Conservation (phyloP, 2,888 invertebrate species). For the Itoplectis maculator region DNA sequence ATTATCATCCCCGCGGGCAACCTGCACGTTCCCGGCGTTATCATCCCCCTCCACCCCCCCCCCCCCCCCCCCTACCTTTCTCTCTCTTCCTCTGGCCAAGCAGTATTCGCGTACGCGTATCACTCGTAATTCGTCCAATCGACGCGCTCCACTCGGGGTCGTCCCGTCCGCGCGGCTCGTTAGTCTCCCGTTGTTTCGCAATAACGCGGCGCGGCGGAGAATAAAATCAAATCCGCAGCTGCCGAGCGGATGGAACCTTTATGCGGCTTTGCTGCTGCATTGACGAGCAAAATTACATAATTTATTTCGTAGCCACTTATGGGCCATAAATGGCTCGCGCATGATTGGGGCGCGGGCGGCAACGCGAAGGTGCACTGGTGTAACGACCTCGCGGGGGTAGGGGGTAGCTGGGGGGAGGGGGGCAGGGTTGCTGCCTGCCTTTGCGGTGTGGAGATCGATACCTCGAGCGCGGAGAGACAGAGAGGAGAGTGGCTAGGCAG, state of each 20-base stretch:
- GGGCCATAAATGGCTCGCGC: conserved; percentile 11
- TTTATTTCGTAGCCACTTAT: conserved; percentile 28
- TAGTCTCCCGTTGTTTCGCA: conserved; percentile 80
- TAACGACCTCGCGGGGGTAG: conserved; percentile 61
- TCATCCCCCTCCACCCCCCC: conserved; percentile 32
- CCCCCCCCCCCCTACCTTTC: too few species aligned
- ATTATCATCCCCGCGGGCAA: conserved; percentile 76
- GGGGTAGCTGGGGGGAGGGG: conserved; percentile 49
- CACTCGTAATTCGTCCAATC: conserved; percentile 79
- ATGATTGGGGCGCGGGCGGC: conserved; percentile 23
- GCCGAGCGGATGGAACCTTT: conserved; percentile 63
- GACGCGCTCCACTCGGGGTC: conserved; percentile 60
- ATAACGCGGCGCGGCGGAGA: conserved; percentile 75
- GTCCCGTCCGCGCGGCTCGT: conserved; percentile 72
- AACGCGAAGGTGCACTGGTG: conserved; percentile 66
- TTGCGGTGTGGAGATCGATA: conserved; percentile 60
- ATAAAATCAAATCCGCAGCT: conserved; percentile 61
- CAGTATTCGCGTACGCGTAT: conserved; percentile 68
- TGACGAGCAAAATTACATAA: conserved; percentile 12
- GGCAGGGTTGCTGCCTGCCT: conserved; percentile 3
- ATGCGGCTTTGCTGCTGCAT: conserved; percentile 10
- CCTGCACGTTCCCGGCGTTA: conserved; percentile 54
- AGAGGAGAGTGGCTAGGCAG: conserved; percentile 24
- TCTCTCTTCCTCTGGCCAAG: background rate
- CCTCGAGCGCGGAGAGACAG: conserved; percentile 34